These are phyloP conservation scores for Cenopis cana DNA, from an alignment of 2,888 invertebrate species.

Conservation along the genomic window DNA sequence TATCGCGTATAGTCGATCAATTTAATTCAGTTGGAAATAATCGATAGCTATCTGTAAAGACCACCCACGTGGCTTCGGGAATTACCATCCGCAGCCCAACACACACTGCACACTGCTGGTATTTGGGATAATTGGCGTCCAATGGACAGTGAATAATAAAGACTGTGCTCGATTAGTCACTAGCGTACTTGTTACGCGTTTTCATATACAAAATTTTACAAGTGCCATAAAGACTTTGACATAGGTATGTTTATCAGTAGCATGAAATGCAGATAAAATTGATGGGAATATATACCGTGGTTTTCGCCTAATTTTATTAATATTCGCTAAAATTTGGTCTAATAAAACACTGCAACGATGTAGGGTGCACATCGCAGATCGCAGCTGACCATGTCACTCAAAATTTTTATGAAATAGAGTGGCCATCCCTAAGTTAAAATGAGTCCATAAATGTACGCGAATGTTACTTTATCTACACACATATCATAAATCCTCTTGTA, in stretches of 20 bases:
- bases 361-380: no score
- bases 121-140: conserved; percentile 63
- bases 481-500: no score
- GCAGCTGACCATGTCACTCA: no score
- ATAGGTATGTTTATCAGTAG: not conserved
- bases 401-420: not conserved
- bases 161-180: conserved; percentile 36
- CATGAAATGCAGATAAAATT: conserved; percentile 1
- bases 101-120: conserved; percentile 49
- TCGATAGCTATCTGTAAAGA: conserved; percentile 55
- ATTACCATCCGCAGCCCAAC: conserved; percentile 49
- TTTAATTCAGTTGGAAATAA: conserved; percentile 56
- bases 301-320: not conserved
- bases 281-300: not conserved
- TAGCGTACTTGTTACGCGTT: not conserved
- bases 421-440: not conserved
- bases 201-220: conserved; percentile 9
- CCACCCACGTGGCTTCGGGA: conserved; percentile 65
- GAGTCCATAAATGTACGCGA: no score
- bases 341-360: not conserved
- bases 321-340: not conserved
- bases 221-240: conserved; percentile 7
- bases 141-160: conserved; percentile 55
- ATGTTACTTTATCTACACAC: no score
- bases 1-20: conserved; percentile 52